phyloP scores from a whole-genome alignment of 2,113 vertebrate species.

The Anguilla japonica region DNA sequence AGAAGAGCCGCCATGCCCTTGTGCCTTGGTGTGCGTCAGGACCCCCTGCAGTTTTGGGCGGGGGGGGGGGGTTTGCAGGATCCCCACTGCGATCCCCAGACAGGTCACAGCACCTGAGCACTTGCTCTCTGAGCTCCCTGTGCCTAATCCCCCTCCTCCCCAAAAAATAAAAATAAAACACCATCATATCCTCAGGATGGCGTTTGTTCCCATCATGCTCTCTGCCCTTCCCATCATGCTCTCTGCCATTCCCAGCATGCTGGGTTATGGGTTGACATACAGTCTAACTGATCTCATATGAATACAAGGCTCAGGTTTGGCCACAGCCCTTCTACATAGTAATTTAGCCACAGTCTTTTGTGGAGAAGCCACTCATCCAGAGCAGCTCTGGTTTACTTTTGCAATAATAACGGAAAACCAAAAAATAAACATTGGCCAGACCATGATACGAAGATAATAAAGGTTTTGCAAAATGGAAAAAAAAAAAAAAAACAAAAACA shows the following conservation, averaged over 20 bases:
- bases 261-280: neutral
- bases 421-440: neutral
- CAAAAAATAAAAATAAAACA: too few species aligned
- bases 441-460: neutral
- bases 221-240: neutral
- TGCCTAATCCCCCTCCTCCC: neutral
- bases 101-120: too few species aligned
- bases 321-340: neutral
- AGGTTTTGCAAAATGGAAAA: too few species aligned
- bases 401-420: neutral
- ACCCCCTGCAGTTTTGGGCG: too few species aligned
- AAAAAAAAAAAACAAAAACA: neutral
- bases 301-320: neutral
- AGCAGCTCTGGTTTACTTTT: neutral
- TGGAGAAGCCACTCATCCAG: neutral
- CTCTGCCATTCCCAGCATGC: neutral
- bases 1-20: conserved; percentile 54
- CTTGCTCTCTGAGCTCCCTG: too few species aligned
- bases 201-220: too few species aligned
- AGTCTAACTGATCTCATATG: neutral
- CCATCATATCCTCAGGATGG: neutral
- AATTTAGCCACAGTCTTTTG: neutral
- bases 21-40: conserved; percentile 2
- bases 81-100: too few species aligned
- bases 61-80: too few species aligned